These are phyloP conservation scores for Zoanthus sansibaricus DNA, from an alignment of 92 coral and sea anemone genomes.

Conservation along the genomic window DNA sequence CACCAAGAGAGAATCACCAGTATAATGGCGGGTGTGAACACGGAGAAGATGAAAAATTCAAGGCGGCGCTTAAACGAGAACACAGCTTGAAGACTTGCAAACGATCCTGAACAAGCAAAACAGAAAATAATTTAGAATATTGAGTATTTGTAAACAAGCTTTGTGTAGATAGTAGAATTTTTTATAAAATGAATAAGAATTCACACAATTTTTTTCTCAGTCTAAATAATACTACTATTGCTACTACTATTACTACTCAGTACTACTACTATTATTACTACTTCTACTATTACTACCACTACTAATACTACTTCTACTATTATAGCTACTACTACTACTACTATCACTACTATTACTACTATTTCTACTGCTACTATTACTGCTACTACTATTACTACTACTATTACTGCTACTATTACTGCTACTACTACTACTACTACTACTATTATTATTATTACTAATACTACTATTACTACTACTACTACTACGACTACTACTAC, in stretches of 20 bases:
- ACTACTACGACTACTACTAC: not conserved
- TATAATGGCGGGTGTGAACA: conserved; percentile 69
- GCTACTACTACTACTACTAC: too few species aligned
- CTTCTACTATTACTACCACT: too few species aligned
- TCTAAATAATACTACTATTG: not conserved
- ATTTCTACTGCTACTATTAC: not conserved
- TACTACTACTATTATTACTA: not conserved
- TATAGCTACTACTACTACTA: too few species aligned
- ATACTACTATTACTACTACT: not conserved
- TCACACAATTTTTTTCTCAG: too few species aligned
- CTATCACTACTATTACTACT: not conserved
- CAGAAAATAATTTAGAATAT: not conserved
- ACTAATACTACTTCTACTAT: too few species aligned
- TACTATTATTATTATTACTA: not conserved
- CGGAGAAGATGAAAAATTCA: conserved; percentile 71
- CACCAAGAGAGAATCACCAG: conserved; percentile 76
- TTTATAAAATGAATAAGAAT: too few species aligned
- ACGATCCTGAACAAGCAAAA: conserved; percentile 49
- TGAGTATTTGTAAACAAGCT: not conserved
- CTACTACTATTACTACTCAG: not conserved
- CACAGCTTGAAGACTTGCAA: conserved; percentile 59
- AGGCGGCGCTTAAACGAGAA: conserved; percentile 75
- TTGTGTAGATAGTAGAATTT: too few species aligned
- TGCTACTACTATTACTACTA: too few species aligned
- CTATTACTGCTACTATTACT: too few species aligned